Evolutionary conservation across 64 coral and sea anemone genomes (phyloP), one percentile per base, ranked within the genome.

Genomic region (Montipora efflorescens): DNA sequence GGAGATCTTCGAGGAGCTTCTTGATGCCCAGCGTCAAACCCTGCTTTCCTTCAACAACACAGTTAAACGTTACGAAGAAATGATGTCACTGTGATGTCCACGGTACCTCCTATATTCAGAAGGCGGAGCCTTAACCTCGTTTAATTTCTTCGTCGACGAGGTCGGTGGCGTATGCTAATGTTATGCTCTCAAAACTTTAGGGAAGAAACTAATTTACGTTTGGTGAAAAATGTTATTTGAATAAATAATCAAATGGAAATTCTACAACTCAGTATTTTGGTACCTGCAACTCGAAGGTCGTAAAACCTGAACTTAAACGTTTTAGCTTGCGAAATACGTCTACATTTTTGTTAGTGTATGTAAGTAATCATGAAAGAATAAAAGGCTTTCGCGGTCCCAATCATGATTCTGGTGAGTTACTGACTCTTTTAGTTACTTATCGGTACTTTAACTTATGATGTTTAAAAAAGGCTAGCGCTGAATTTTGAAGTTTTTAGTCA

Each of bases 121-220:
- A 71, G 82, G 82, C 82, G 82, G 25, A 43, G 82, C 66, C 18
- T 70, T 36, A 51, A 8, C 66, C 14, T 64, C 5, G 61, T 47
- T 67, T 67, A 84, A 84, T 84, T 84, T 82, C 79, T 45, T 15
- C 5, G 64, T 47, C 82, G 45, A 71, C 82, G 46, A 86, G 71
- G 82, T 71, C 62, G 19, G 13, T 15, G 14, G 9, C 13, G 82
- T 71, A 48, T 21, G 66, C 49, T 48, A 86, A 71, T 46, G 43
- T 13, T 15, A 14, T 67, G 81, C 47, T 72, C 66, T 50, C 66
- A 46, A 8, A 7, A 12, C 46, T 48, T 86, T 12, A 49, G 67
- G 76, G 8, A 71, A 71, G 10, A 71, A 71, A 20, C 49, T 86
- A n/a, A 70, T 69, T 62, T 62, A 82, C 23, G 21, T 64, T 62